Conservation (phyloP, 2,113 vertebrate species). For the Euleptes europaea region DNA sequence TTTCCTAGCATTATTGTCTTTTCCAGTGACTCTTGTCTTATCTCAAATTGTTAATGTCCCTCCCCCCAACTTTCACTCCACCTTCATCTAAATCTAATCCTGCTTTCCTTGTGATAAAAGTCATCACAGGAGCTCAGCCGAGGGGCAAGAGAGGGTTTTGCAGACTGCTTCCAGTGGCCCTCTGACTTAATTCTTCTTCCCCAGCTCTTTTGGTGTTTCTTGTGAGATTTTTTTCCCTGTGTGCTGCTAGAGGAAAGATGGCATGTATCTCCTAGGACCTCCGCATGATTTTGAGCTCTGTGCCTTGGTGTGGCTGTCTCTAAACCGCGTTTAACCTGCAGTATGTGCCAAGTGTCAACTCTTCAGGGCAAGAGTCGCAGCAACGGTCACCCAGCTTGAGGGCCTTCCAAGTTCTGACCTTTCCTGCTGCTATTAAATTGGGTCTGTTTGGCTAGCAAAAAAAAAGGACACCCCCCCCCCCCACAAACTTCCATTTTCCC, state of each 20-base stretch:
- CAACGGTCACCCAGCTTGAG: no score
- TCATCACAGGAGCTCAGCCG: not conserved
- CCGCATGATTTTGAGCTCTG: not conserved
- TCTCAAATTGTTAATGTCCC: no score
- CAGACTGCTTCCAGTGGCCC: not conserved
- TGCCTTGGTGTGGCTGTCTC: constrained; percentile 13
- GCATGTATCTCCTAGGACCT: not conserved
- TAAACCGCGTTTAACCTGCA: constrained; percentile 71
- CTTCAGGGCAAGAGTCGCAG: not conserved
- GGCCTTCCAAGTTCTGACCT: not conserved
- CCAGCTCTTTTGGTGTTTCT: not conserved
- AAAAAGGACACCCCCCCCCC: not conserved
- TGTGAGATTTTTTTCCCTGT: not conserved
- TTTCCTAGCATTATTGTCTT: no score
- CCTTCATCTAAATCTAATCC: no score
- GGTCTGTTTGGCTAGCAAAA: not conserved
- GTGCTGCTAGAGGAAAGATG: not conserved
- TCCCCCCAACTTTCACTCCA: no score
- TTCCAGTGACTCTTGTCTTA: no score
- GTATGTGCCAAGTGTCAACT: constrained; percentile 60
- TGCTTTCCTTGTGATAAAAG: no score
- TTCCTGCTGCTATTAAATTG: not conserved
- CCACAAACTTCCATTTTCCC: not conserved
- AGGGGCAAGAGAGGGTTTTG: not conserved
- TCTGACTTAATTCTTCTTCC: not conserved